A percentile compares a stretch with the other conserved stretches of the same genome.
phyloP scores from a whole-genome alignment of 2,797 vertebrate genomes.

The Gallinago stenura region DNA sequence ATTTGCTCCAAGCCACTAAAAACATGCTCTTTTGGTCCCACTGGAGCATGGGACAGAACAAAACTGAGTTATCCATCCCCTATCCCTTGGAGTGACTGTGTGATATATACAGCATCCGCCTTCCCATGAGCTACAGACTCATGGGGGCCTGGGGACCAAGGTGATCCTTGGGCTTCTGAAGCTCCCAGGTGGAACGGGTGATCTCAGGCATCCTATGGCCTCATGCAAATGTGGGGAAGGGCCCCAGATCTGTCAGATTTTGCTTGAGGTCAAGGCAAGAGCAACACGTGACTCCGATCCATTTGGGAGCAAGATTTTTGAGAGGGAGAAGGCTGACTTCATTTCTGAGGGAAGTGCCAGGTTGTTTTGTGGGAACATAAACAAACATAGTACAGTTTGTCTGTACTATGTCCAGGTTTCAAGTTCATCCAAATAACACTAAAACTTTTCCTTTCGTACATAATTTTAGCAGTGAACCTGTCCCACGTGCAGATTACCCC shows the following conservation, averaged over 20 bases:
- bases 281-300: neutral
- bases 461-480: neutral
- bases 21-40: neutral
- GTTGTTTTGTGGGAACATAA: neutral
- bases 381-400: neutral
- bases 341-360: neutral
- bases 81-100: neutral
- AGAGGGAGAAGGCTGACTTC: neutral
- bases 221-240: neutral
- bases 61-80: neutral
- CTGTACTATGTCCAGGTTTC: neutral
- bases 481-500: neutral
- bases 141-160: neutral
- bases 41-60: neutral
- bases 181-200: neutral
- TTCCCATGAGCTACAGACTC: neutral
- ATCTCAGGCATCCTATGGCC: rapidly evolving
- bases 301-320: neutral
- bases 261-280: neutral
- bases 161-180: rapidly evolving
- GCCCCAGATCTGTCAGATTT: neutral
- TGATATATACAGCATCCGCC: neutral
- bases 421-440: neutral
- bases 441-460: neutral
- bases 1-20: neutral